Base-by-base conservation (phyloP, 2,888 invertebrate genomes). In the Thalpophila matura region DNA sequence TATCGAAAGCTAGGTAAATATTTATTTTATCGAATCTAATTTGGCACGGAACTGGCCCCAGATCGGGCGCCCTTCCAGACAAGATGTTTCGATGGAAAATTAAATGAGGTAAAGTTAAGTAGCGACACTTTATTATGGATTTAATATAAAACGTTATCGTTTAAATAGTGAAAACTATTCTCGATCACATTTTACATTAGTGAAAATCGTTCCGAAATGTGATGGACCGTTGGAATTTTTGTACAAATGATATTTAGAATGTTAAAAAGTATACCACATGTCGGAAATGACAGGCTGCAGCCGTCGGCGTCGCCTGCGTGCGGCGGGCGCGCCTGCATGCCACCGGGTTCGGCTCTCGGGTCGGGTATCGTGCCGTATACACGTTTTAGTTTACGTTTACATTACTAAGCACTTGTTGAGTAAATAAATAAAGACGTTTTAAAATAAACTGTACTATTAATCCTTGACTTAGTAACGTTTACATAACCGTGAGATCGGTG, bases 1-100 rank as follows among this genome's bases (percentile, higher is more conserved):
- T 92, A 93, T 94, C 93, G 93, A 93, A 93, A 93, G 92, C 93
- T 92, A 89, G 86, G 91, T 94, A 94, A 94, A 94, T 94, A 94
- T 94, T 94, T 94, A 89, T 86, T 91, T 92, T 94, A 92, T 90
- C 91, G 89, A 89, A 91, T 93, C 93, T 94, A 94, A 94, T 94
- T 94, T 94, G 93, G 94, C 94, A 91, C 92, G 89, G 83, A 80
- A 88, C 90, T 82, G 88, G 89, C 89, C 88, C 86, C 83, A 73
- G 83, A 70, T 77, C 75, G 83, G 83, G 81, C 80, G 83, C 84
- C 86, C 85, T 87, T 88, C 82, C 78, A 78, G 63, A 63, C 75
- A 71, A 71, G 38, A 55, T 68, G 54, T 58, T 65, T 56, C 55
- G 47, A 69, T 73, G 50, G 53, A 51, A 60, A 71, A 70, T 61